Percentiles rank a stretch among this genome's conserved stretches.
Evolutionary conservation across 64 coral and sea anemone species (phyloP).

Genomic region (Platygyra sinensis): DNA sequence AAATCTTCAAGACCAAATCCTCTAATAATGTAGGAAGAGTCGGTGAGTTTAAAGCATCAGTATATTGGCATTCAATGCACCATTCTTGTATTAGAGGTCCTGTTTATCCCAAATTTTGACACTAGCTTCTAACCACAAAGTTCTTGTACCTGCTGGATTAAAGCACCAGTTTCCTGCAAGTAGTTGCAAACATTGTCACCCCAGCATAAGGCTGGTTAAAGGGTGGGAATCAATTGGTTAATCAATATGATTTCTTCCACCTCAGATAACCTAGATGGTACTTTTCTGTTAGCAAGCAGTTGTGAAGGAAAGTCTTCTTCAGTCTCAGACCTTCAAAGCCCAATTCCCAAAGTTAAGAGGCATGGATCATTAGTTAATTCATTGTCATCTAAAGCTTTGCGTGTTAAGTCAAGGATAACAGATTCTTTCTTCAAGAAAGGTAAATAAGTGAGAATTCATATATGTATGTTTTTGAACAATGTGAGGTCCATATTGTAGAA

Average conservation of each 20-base stretch:
- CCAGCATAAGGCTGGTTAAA: background rate
- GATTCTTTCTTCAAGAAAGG: slow-evolving; percentile 91
- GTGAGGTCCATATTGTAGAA: background rate
- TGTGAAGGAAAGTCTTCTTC: slow-evolving; percentile 47
- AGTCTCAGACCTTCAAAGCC: slow-evolving; percentile 52
- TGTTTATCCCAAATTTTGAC: too few relatives aligned
- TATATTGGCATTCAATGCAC: background rate
- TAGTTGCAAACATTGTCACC: too few relatives aligned
- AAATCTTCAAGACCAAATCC: slow-evolving; percentile 2
- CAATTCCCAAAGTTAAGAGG: slow-evolving; percentile 61
- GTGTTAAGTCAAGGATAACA: slow-evolving; percentile 80
- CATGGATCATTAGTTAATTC: slow-evolving; percentile 74
- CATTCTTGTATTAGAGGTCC: background rate
- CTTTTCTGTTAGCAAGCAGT: background rate
- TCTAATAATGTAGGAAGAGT: slow-evolving; percentile 7
- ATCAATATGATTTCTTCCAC: background rate
- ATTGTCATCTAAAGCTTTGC: slow-evolving; percentile 72
- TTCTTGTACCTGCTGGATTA: too few relatives aligned
- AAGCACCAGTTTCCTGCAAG: too few relatives aligned
- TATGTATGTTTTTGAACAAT: background rate
- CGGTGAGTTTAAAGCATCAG: background rate
- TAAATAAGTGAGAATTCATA: slow-evolving; percentile 19
- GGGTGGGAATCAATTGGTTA: background rate
- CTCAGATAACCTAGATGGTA: background rate
- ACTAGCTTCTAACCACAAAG: too few relatives aligned